A percentile compares a stretch with the other conserved stretches of the same genome.
These are phyloP conservation scores for Drosophila nebulosa DNA, from an alignment of 1,140 invertebrate species.

Conservation along the genomic window DNA sequence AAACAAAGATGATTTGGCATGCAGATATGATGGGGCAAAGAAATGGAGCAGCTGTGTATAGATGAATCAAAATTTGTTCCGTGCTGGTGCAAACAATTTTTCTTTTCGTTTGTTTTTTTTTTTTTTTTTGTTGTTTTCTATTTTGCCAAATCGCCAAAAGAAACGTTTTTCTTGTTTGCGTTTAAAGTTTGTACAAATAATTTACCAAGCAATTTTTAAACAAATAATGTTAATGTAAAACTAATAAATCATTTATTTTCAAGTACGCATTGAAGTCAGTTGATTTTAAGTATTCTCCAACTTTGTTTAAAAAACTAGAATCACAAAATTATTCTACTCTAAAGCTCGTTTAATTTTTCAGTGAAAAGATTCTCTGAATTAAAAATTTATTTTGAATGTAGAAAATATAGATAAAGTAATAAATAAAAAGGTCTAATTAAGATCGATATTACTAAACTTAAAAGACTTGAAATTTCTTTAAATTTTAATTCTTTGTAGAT, in stretches of 20 bases:
- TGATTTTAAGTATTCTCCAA: too few relatives aligned
- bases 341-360: too few relatives aligned
- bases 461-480: too few relatives aligned
- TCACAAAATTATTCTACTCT: neutral
- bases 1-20: slow-evolving; percentile 3
- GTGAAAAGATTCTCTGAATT: too few relatives aligned
- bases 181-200: neutral
- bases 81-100: slow-evolving; percentile 4
- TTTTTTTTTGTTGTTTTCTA: neutral
- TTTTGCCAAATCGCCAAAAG: neutral
- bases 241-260: too few relatives aligned
- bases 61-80: slow-evolving; percentile 4
- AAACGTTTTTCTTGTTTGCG: neutral
- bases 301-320: too few relatives aligned
- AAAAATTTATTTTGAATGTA: too few relatives aligned
- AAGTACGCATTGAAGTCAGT: too few relatives aligned
- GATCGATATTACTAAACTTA: too few relatives aligned
- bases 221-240: neutral
- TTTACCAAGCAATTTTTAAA: neutral
- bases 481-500: too few relatives aligned
- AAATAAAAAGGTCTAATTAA: too few relatives aligned
- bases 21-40: neutral
- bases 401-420: too few relatives aligned
- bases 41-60: neutral
- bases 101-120: neutral